These are phyloP conservation scores for Siderastrea radians DNA, from an alignment of 92 coral and sea anemone genomes.

Conservation along the genomic window DNA sequence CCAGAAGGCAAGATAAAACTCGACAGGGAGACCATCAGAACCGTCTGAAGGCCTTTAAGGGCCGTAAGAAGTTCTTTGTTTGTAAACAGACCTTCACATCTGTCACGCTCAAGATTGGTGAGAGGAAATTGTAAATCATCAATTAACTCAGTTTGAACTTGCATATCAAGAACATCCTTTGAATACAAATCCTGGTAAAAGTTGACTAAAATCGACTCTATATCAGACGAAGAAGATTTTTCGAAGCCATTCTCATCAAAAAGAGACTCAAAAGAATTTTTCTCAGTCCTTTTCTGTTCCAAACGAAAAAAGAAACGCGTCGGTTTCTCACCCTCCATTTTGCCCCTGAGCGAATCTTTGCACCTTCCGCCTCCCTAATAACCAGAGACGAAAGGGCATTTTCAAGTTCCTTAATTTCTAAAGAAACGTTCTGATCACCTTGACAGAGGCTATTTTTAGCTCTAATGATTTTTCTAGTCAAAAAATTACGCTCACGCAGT, in stretches of 20 bases:
- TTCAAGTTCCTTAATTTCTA: too few relatives aligned
- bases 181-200: neutral
- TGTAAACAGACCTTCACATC: neutral
- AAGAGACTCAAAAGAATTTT: too few relatives aligned
- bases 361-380: too few relatives aligned
- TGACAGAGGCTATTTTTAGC: slow-evolving; percentile 23
- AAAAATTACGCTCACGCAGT: neutral
- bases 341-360: too few relatives aligned
- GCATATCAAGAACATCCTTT: neutral
- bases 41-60: neutral
- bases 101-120: neutral
- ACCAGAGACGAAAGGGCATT: too few relatives aligned
- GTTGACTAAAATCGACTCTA: neutral
- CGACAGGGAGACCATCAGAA: neutral
- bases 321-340: too few relatives aligned
- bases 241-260: neutral
- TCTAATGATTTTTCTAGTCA: neutral
- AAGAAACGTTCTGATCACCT: too few relatives aligned
- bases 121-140: slow-evolving; percentile 1
- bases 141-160: slow-evolving; percentile 1
- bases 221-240: neutral
- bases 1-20: neutral
- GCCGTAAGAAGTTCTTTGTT: neutral
- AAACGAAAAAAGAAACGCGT: too few relatives aligned
- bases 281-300: too few relatives aligned